These are phyloP conservation scores for Nannoperca obscura DNA, from an alignment of 2,797 vertebrate species.

Conservation along the genomic window DNA sequence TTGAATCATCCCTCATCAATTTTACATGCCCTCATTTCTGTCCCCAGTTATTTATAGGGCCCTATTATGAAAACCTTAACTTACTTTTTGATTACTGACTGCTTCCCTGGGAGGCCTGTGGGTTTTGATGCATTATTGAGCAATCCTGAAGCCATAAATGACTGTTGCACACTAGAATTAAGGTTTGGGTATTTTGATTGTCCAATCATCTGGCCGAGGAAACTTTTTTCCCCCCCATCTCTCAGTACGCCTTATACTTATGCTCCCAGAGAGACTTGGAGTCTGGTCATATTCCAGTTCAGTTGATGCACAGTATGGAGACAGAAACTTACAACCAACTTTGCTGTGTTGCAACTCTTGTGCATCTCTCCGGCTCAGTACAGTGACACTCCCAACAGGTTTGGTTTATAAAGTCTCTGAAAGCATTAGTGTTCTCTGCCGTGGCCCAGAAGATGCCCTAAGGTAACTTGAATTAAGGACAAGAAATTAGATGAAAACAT, in stretches of 20 bases:
- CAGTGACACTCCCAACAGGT: conserved; percentile 19
- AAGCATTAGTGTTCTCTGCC: conserved; percentile 32
- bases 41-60: conserved; percentile 84
- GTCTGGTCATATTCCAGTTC: conserved; percentile 37
- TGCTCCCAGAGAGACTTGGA: conserved; percentile 45
- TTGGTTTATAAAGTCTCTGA: conserved; percentile 45
- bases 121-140: conserved; percentile 85
- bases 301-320: conserved; percentile 29
- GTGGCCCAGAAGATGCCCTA: conserved; percentile 30
- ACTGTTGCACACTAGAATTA: conserved; percentile 70
- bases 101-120: conserved; percentile 69
- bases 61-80: conserved; percentile 85
- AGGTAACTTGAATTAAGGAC: conserved; percentile 48
- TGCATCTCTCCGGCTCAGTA: conserved; percentile 14
- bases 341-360: conserved; percentile 5
- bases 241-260: conserved; percentile 11
- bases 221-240: conserved; percentile 13
- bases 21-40: conserved; percentile 84
- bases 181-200: conserved; percentile 56
- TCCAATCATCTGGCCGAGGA: conserved; percentile 54
- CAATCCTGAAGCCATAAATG: conserved; percentile 76
- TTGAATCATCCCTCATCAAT: conserved; percentile 84
- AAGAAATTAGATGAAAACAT: conserved; percentile 51
- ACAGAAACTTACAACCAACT: conserved; percentile 29
- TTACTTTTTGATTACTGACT: conserved; percentile 85